Evolutionary conservation across 2,888 invertebrate genomes (phyloP).

Genomic region (Dynastes tityus): DNA sequence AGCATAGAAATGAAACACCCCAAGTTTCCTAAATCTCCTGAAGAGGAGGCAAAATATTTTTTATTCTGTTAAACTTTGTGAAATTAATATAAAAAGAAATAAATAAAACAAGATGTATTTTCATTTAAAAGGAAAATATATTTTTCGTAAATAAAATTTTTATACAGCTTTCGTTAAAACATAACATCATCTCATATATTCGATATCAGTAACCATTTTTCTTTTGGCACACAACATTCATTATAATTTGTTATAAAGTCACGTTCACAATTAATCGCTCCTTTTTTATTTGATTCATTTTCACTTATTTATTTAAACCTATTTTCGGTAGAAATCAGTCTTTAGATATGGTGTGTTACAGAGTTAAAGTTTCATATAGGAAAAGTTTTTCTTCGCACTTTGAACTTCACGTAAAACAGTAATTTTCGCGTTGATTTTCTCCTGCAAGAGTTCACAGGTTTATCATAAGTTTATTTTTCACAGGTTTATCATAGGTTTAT

Average conservation of each 20-base stretch:
- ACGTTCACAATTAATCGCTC: neutral
- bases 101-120: neutral
- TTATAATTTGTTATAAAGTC: slow-evolving; percentile 8
- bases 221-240: neutral
- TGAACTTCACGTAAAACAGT: slow-evolving; percentile 1
- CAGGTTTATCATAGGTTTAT: slow-evolving; percentile 1
- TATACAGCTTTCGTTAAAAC: slow-evolving; percentile 42
- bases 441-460: neutral
- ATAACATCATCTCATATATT: slow-evolving; percentile 37
- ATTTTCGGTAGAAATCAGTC: slow-evolving; percentile 54
- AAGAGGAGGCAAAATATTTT: too few species aligned
- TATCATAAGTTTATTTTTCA: neutral
- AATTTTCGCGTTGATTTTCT: neutral
- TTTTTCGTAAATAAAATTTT: slow-evolving; percentile 45
- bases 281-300: slow-evolving; percentile 27
- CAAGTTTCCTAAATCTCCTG: too few species aligned
- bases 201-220: slow-evolving; percentile 32
- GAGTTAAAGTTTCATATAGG: neutral
- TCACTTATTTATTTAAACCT: slow-evolving; percentile 53
- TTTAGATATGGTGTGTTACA: slow-evolving; percentile 57
- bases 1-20: too few species aligned
- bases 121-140: slow-evolving; percentile 45
- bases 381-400: neutral
- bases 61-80: neutral
- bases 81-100: neutral